Evolutionary conservation across 2,888 invertebrate genomes (phyloP).

Genomic region (Tholera decimalis): DNA sequence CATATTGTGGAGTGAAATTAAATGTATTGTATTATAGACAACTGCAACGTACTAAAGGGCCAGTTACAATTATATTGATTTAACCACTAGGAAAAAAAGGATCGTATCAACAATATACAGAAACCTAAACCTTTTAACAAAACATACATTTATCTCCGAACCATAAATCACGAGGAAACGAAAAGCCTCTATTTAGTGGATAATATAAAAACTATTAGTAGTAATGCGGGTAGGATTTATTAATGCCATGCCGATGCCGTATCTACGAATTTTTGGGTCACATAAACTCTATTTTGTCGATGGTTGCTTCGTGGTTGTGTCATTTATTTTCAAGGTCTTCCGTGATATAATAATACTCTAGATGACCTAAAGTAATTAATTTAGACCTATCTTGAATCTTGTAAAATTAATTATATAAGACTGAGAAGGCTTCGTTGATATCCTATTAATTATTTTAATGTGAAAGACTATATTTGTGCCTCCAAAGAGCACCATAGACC

Average conservation of each 20-base stretch:
- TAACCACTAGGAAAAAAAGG: background rate
- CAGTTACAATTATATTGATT: background rate
- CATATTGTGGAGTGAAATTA: too few species aligned
- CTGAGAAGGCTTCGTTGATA: too few species aligned
- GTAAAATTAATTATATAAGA: too few species aligned
- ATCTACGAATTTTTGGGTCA: slow-evolving; percentile 59
- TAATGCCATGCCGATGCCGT: slow-evolving; percentile 25
- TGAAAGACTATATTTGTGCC: too few species aligned
- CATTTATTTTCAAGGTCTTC: background rate
- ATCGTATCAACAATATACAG: background rate
- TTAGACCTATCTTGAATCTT: too few species aligned
- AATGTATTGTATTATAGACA: background rate
- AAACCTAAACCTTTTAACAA: slow-evolving; percentile 24
- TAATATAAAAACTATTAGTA: slow-evolving; percentile 58
- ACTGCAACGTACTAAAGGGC: background rate
- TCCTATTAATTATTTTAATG: too few species aligned
- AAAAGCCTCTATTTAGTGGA: slow-evolving; percentile 61
- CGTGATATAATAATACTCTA: background rate
- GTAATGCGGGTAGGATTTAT: slow-evolving; percentile 70
- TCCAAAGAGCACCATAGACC: too few species aligned
- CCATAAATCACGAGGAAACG: slow-evolving; percentile 54
- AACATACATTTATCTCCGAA: slow-evolving; percentile 56
- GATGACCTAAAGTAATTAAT: background rate
- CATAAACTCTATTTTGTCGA: slow-evolving; percentile 35
- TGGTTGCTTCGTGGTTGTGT: background rate